phyloP scores from a whole-genome alignment of 2,797 vertebrate species.

The Platalea minor region DNA sequence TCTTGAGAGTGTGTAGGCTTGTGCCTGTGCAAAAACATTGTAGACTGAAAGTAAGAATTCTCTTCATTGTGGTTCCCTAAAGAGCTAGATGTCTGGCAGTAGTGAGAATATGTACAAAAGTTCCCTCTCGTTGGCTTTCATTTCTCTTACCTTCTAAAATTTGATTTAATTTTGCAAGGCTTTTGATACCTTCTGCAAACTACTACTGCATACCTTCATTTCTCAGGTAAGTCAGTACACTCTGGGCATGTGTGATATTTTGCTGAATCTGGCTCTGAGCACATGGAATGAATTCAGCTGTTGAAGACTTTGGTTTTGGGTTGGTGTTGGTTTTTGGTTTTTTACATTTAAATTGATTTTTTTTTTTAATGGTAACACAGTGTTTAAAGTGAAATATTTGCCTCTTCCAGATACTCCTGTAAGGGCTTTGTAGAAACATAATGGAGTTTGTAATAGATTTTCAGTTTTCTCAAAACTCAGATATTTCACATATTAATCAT shows the following conservation, averaged over 20 bases:
- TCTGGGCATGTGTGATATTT: background rate
- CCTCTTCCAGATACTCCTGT: background rate
- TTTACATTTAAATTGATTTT: background rate
- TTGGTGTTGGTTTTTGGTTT: background rate
- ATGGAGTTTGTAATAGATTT: background rate
- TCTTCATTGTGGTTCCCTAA: background rate
- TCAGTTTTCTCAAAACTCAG: conserved; percentile 9
- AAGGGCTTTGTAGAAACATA: background rate
- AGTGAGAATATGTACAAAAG: background rate
- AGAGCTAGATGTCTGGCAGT: background rate
- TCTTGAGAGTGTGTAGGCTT: background rate
- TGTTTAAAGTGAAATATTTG: conserved; percentile 18
- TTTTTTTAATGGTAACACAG: background rate
- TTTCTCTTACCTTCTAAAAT: conserved; percentile 43
- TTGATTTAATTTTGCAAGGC: conserved; percentile 49
- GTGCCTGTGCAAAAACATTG: background rate
- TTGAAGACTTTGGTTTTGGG: background rate
- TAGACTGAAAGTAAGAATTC: background rate
- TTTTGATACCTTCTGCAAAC: conserved; percentile 31
- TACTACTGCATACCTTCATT: conserved; percentile 12
- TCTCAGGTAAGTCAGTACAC: conserved; percentile 36
- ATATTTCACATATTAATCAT: conserved; percentile 40
- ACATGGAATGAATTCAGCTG: background rate
- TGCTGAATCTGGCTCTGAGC: background rate
- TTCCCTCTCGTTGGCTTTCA: background rate